Percentiles rank a stretch among this genome's conserved stretches.
Evolutionary conservation across 2,888 invertebrate genomes (phyloP).

Genomic region (Eupithecia abbreviata): DNA sequence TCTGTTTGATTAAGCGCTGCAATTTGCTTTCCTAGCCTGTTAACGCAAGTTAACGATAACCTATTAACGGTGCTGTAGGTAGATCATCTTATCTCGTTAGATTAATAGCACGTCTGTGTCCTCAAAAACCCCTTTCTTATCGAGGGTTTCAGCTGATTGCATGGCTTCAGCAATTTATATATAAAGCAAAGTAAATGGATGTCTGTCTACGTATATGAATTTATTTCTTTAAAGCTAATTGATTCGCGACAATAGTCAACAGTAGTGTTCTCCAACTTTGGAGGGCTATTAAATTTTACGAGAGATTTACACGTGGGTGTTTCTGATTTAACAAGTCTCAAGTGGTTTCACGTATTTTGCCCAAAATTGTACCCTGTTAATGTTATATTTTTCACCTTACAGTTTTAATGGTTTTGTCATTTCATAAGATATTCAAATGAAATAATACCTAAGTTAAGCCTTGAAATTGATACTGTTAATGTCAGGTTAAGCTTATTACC

Average conservation of each 20-base stretch:
- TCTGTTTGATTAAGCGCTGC: constrained; percentile 25
- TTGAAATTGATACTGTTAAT: not conserved
- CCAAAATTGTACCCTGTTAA: constrained; percentile 8
- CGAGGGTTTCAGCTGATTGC: constrained; percentile 51
- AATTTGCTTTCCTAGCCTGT: constrained; percentile 14
- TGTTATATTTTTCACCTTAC: constrained; percentile 7
- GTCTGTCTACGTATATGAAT: constrained; percentile 1
- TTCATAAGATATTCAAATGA: not conserved
- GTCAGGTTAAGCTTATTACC: not conserved
- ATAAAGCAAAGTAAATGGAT: constrained; percentile 42
- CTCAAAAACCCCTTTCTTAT: constrained; percentile 56
- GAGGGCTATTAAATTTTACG: constrained; percentile 32
- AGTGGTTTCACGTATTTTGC: constrained; percentile 7
- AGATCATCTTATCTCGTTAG: constrained; percentile 57
- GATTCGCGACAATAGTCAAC: constrained; percentile 12
- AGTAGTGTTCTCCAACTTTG: constrained; percentile 25
- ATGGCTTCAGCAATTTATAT: constrained; percentile 8
- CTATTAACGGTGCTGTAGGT: constrained; percentile 42
- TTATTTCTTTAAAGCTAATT: constrained; percentile 10
- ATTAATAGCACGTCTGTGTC: constrained; percentile 56
- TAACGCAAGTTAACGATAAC: constrained; percentile 16
- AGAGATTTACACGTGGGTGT: constrained; percentile 24
- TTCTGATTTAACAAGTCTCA: constrained; percentile 22
- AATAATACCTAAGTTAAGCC: not conserved
- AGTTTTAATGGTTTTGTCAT: not conserved